Base-by-base conservation (phyloP, 2,113 vertebrate genomes). In the Dryoscopus gambensis region DNA sequence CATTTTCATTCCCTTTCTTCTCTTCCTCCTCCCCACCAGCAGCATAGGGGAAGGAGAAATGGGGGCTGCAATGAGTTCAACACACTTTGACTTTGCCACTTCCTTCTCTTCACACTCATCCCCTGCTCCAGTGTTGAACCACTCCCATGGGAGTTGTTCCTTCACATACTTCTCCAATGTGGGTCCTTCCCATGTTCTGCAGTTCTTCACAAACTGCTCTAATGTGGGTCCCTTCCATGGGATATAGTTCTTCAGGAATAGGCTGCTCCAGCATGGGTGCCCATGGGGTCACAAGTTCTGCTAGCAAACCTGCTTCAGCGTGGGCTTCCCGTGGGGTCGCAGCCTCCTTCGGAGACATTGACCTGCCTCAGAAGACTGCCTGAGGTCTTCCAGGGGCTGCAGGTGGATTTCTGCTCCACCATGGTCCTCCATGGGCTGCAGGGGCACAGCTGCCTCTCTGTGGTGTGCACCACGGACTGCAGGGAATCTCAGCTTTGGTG, bases 301-400 rank as follows among this genome's bases (percentile, higher is more conserved):
- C 7, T 30, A 47, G 40, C 20, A 50, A 5, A 5, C 25, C 30
- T 75, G 25, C 13, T 59, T 12, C 57, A 53, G 19, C 0, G 0
- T 1, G 2, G 24, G 19, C 6, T 81, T 3, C 10, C 11, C 2
- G 2, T 0, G 0, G 44, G 12, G 9, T 31, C 14, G 64, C 13
- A 53, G 11, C 11, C 4, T 60, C 46, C 12, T 49, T 49, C 0
- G 0, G 28, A 46, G 37, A 44, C 10, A 65, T 23, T 49, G 10
- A 10, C 27, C 30, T 42, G 15, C 13, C 39, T 22, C 5, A 5
- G 8, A 33, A 33, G 6, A 20, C 27, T 59, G 22, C 0, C 0
- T 35, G 28, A 14, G 14, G 4, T 57, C 27, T 28, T n/a, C 20
- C 37, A 50, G 2, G 5, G 30, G 6, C 20, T 83, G 30, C 14